Evolutionary conservation across 2,113 vertebrate species (phyloP).

Genomic region (Aphyosemion australe): DNA sequence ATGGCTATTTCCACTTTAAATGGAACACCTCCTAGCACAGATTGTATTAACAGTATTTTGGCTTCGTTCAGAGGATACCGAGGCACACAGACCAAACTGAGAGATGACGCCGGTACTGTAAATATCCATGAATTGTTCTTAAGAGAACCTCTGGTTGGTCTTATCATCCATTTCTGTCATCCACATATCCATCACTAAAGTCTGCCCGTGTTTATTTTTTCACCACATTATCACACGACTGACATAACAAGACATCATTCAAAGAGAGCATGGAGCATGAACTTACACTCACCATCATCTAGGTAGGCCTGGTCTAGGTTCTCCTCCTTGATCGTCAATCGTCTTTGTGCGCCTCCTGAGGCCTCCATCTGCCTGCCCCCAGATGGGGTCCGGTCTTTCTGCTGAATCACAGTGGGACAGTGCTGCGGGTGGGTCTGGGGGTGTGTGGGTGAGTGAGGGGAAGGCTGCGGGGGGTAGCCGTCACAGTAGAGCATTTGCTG

Average conservation of each 20-base stretch:
- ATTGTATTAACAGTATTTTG: constrained; percentile 58
- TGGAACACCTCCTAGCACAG: constrained; percentile 52
- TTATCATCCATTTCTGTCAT: constrained; percentile 31
- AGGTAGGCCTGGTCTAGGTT: constrained; percentile 97
- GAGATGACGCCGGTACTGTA: constrained; percentile 42
- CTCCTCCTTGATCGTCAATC: constrained; percentile 95
- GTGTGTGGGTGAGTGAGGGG: constrained; percentile 67
- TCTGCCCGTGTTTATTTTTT: neutral
- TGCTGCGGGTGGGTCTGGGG: constrained; percentile 73
- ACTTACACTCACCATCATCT: constrained; percentile 92
- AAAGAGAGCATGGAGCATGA: constrained; percentile 36
- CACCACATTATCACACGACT: neutral
- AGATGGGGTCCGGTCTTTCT: constrained; percentile 70
- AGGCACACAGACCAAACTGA: constrained; percentile 7
- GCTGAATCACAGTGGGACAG: constrained; percentile 93
- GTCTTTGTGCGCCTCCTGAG: constrained; percentile 67
- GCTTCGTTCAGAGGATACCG: constrained; percentile 42
- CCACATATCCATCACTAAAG: constrained; percentile 27
- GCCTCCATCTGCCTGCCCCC: constrained; percentile 68
- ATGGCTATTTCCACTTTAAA: constrained; percentile 70
- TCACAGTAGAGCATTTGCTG: constrained; percentile 93
- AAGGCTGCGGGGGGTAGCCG: constrained; percentile 73
- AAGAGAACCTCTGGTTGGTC: constrained; percentile 10
- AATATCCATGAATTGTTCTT: constrained; percentile 76
- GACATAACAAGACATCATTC: neutral